Conservation (phyloP, 2,113 vertebrate species). For the Candoia aspera region DNA sequence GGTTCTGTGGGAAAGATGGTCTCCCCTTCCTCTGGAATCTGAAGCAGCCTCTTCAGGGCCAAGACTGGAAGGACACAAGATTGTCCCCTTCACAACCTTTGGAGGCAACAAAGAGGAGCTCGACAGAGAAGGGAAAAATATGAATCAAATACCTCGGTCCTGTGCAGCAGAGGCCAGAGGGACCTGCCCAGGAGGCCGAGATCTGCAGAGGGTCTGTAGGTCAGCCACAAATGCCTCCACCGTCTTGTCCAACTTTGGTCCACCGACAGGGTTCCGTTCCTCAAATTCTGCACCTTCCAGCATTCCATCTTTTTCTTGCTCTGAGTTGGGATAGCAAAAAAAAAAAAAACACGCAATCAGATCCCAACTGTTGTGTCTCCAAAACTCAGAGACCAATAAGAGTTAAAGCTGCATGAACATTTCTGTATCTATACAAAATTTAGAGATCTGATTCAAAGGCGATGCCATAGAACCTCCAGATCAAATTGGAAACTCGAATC, state of each 20-base stretch:
- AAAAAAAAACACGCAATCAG: neutral
- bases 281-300: constrained; percentile 1
- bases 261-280: neutral
- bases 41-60: constrained; percentile 79
- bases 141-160: constrained; percentile 70
- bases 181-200: constrained; percentile 60
- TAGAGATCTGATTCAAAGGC: neutral
- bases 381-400: neutral
- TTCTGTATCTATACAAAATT: neutral
- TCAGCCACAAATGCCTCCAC: constrained; percentile 71
- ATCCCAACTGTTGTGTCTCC: neutral
- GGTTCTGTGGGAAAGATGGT: neutral
- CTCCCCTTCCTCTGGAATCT: constrained; percentile 69
- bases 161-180: constrained; percentile 59
- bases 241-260: constrained; percentile 21
- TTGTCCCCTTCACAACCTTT: neutral
- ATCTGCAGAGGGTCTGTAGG: constrained; percentile 67
- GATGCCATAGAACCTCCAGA: neutral
- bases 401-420: neutral
- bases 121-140: neutral
- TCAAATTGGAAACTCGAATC: neutral
- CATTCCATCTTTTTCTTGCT: constrained; percentile 66
- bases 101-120: neutral
- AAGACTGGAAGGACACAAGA: constrained; percentile 68
- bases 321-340: constrained; percentile 20